Base-by-base conservation (phyloP, 2,113 vertebrate genomes). In the Polypterus bichir region DNA sequence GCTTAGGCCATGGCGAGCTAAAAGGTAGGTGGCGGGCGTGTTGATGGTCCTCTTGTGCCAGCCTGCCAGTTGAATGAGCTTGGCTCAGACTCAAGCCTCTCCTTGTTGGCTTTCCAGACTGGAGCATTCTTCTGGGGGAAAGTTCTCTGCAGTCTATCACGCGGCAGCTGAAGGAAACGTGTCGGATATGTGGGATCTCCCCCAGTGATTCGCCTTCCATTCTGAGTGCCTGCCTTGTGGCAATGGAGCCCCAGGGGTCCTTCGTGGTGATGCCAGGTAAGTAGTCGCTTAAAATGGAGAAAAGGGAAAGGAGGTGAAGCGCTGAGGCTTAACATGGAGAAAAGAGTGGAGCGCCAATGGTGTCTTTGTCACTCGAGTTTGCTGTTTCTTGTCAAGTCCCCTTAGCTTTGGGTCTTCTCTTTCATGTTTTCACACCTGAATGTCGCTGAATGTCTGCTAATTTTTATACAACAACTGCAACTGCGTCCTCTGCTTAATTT, bases 181-280 rank as follows among this genome's bases (percentile, higher is more conserved):
- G 95, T 75, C 90, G 90, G 56, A 89, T 98, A 86, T 97, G 95
- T 54, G 93, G 94, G 8, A 92, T 97, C 77, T 98, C 94, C 0
- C 75, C 93, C 0, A 85, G 86, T 1, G 95, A 98, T 78, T 93
- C 93, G 44, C 94, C 94, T 57, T 84, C 88, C 56, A 92, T 98
- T 78, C 92, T 97, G 71, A 97, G 94, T 76, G 94, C 95, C 88
- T 98, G 94, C 71, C 83, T 98, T 74, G 94, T 98, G 48, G 94
- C 95, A 79, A 92, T 98, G 91, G 95, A 98, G 81, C 93, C 95
- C 3, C 95, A 97, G 73, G 94, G 95, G 53, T 97, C 95, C 9
- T 91, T 98, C 1, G 93, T 96, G 59, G 86, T 97, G 67, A 97
- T 98, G 95, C 95, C 94, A 82, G 95, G 95, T 97, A 60, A 7